Conservation (phyloP, 2,888 invertebrate species). For the Eledona agricola region DNA sequence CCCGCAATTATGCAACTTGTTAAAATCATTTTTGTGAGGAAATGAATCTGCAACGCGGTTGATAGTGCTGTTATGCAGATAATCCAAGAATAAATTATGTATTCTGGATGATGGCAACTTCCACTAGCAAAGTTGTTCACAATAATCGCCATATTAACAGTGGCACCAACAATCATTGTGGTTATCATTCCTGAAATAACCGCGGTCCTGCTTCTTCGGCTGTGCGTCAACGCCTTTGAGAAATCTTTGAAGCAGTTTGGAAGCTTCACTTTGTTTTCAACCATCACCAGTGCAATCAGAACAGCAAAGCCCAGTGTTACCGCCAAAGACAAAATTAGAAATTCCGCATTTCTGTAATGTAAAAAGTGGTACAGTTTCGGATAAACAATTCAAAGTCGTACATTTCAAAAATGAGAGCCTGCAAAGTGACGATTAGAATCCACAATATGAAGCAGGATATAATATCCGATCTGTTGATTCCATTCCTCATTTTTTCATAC, state of each 20-base stretch:
- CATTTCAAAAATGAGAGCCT: slow-evolving; percentile 72
- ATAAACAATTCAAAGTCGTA: slow-evolving; percentile 1
- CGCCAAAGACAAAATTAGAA: too few species aligned
- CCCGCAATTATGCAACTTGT: slow-evolving; percentile 1
- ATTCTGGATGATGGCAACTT: slow-evolving; percentile 74
- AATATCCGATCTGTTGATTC: slow-evolving; percentile 96
- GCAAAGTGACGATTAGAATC: slow-evolving; percentile 84
- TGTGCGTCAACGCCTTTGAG: slow-evolving; percentile 78
- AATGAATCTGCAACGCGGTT: slow-evolving; percentile 90
- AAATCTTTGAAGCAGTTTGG: slow-evolving; percentile 72
- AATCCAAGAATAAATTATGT: slow-evolving; percentile 93
- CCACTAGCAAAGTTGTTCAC: background rate
- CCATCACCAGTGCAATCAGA: slow-evolving; percentile 82
- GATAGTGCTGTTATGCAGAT: slow-evolving; percentile 90
- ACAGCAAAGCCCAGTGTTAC: slow-evolving; percentile 73
- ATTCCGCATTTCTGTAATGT: too few species aligned
- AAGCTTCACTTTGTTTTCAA: slow-evolving; percentile 79
- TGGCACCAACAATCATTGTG: slow-evolving; percentile 70
- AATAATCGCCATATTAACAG: background rate
- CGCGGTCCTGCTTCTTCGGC: slow-evolving; percentile 76
- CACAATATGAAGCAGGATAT: slow-evolving; percentile 91
- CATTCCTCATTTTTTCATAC: slow-evolving; percentile 87
- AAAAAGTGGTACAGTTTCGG: too few species aligned
- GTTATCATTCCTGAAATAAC: slow-evolving; percentile 84
- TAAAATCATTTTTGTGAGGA: slow-evolving; percentile 79